Conservation (phyloP, 2,113 vertebrate species). For the Poeciliopsis retropinna region DNA sequence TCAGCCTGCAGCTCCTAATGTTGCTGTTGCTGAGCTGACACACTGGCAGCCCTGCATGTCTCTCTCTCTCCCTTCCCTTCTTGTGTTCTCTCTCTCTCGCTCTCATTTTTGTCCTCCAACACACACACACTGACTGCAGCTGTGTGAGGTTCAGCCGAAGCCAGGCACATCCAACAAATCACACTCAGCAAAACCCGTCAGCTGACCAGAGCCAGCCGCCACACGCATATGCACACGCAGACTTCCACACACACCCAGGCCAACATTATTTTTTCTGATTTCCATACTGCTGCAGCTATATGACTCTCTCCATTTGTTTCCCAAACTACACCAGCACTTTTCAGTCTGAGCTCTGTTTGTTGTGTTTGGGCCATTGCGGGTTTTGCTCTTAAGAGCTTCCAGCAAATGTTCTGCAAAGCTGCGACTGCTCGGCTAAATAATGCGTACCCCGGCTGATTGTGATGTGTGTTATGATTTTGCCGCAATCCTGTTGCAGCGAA, state of each 20-base stretch:
- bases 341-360: slow-evolving; percentile 21
- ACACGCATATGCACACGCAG: slow-evolving; percentile 18
- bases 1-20: slow-evolving; percentile 53
- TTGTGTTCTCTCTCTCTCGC: slow-evolving; percentile 11
- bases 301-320: slow-evolving; percentile 38
- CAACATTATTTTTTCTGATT: slow-evolving; percentile 35
- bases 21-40: slow-evolving; percentile 75
- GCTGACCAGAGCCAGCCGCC: slow-evolving; percentile 87
- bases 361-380: slow-evolving; percentile 38
- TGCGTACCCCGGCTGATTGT: not conserved
- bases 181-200: slow-evolving; percentile 86
- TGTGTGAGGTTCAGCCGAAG: slow-evolving; percentile 84
- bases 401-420: not conserved
- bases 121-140: slow-evolving; percentile 88
- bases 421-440: slow-evolving; percentile 24
- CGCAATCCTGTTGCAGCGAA: slow-evolving; percentile 35
- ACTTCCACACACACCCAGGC: slow-evolving; percentile 34
- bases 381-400: not conserved
- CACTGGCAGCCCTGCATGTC: slow-evolving; percentile 90
- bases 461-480: slow-evolving; percentile 21
- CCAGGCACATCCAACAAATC: slow-evolving; percentile 85
- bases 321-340: slow-evolving; percentile 38
- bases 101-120: slow-evolving; percentile 38
- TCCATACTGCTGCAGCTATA: slow-evolving; percentile 50
- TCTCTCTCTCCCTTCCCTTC: slow-evolving; percentile 35